Percentiles rank a stretch among this genome's conserved stretches.
These are phyloP conservation scores for Calameuta filiformis DNA, from an alignment of 2,888 invertebrate species.

Conservation along the genomic window DNA sequence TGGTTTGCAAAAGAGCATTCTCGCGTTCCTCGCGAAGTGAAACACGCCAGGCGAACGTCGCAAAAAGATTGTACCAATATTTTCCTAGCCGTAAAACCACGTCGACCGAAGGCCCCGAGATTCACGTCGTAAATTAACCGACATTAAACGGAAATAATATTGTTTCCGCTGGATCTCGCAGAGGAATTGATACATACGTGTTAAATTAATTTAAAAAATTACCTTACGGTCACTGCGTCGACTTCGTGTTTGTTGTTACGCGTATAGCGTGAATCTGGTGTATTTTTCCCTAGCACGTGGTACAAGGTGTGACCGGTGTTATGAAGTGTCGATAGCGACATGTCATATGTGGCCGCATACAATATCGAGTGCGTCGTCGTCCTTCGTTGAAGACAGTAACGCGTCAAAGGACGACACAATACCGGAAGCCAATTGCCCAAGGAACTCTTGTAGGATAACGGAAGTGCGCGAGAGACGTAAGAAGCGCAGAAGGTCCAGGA, in stretches of 20 bases:
- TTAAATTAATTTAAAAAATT: background rate
- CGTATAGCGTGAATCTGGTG: background rate
- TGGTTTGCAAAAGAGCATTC: background rate
- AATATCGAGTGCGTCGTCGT: background rate
- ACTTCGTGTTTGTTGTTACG: background rate
- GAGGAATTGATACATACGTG: background rate
- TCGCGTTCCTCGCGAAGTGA: background rate
- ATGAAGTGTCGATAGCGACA: background rate
- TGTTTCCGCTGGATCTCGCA: background rate
- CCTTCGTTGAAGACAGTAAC: background rate
- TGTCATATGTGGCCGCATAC: background rate
- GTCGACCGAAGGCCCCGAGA: background rate
- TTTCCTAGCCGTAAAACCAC: conserved; percentile 12
- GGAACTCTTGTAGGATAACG: background rate
- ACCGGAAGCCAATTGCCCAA: background rate
- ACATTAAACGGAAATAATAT: background rate
- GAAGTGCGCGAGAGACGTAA: background rate
- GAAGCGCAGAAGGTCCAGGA: background rate
- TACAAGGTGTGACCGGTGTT: background rate
- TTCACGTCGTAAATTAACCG: background rate
- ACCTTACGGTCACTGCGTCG: background rate
- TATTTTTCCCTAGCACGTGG: background rate
- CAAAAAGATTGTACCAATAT: conserved; percentile 16
- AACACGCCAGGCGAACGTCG: conserved; percentile 8
- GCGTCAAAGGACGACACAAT: background rate